A percentile compares a stretch with the other conserved stretches of the same genome.
phyloP scores from a whole-genome alignment of 2,113 vertebrate genomes.

The Malaclemys terrapin region DNA sequence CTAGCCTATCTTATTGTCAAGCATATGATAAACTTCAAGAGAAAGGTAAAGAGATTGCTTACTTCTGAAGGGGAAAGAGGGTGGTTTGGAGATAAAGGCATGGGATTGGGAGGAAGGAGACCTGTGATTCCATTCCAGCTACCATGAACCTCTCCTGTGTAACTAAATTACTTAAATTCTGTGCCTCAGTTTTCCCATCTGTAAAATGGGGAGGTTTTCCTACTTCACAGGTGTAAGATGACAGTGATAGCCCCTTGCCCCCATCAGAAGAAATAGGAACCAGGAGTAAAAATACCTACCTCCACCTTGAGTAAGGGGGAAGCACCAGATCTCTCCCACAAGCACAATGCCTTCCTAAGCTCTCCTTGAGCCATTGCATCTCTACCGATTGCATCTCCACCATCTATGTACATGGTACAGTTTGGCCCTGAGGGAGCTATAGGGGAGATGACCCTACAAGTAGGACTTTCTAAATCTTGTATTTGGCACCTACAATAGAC shows the following conservation, averaged over 20 bases:
- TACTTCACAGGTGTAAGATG: neutral
- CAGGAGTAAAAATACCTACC: neutral
- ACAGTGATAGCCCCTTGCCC: neutral
- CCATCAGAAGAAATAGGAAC: neutral
- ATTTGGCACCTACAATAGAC: neutral
- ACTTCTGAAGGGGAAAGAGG: neutral
- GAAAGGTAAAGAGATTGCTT: neutral
- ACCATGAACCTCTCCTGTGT: neutral
- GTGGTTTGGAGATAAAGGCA: constrained; percentile 42
- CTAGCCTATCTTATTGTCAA: constrained; percentile 61
- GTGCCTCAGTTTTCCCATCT: accelerated
- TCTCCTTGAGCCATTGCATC: accelerated
- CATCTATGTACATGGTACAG: neutral
- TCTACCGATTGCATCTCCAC: neutral
- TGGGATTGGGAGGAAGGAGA: neutral
- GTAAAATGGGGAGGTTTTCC: neutral
- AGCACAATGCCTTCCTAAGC: neutral
- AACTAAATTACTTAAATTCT: neutral
- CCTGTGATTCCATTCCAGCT: neutral
- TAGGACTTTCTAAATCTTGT: neutral
- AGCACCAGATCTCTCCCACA: neutral
- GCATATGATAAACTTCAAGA: constrained; percentile 5
- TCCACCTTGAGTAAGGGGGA: neutral
- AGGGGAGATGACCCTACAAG: neutral
- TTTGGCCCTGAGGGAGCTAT: neutral